Base-by-base conservation (phyloP, 2,888 invertebrate genomes). In the Fragum sueziense region DNA sequence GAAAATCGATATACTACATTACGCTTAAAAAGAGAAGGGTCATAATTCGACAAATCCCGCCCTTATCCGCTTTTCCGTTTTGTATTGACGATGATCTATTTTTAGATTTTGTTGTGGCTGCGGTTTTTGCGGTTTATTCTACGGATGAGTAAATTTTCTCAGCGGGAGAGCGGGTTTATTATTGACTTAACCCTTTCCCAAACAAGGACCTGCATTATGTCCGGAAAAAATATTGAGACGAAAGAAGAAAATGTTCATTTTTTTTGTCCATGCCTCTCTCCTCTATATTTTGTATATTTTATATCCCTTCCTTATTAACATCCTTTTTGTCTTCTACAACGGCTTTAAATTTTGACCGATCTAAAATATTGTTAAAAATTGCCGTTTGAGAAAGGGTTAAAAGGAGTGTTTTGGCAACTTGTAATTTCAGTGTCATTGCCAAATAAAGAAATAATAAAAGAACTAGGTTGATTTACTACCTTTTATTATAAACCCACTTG, bases 161-260 rank as follows among this genome's bases (percentile, higher is more conserved):
- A 65, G 33, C 65, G 25, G 65, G 65, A 41, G 65, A n/a, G n/a
- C n/a, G n/a, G 61, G 61, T 61, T 61, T 61, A 61, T 61, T 61
- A n/a, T n/a, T n/a, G n/a, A n/a, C n/a, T n/a, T n/a, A n/a, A n/a
- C n/a, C n/a, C n/a, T n/a, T n/a, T n/a, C n/a, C n/a, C n/a, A n/a
- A n/a, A n/a, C n/a, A n/a, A n/a, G n/a, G n/a, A n/a, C n/a, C n/a
- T n/a, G n/a, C n/a, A n/a, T n/a, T n/a, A n/a, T n/a, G n/a, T n/a
- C n/a, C n/a, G n/a, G n/a, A n/a, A n/a, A n/a, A n/a, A n/a, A n/a
- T n/a, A n/a, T n/a, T n/a, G n/a, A n/a, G n/a, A n/a, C n/a, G n/a
- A n/a, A n/a, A n/a, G n/a, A n/a, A n/a, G n/a, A n/a, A n/a, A n/a
- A n/a, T n/a, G n/a, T n/a, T n/a, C n/a, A n/a, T n/a, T n/a, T n/a